These are phyloP conservation scores for Axinella damicornis DNA, from an alignment of 37 sponge, comb jelly and placozoan genomes.

Conservation along the genomic window DNA sequence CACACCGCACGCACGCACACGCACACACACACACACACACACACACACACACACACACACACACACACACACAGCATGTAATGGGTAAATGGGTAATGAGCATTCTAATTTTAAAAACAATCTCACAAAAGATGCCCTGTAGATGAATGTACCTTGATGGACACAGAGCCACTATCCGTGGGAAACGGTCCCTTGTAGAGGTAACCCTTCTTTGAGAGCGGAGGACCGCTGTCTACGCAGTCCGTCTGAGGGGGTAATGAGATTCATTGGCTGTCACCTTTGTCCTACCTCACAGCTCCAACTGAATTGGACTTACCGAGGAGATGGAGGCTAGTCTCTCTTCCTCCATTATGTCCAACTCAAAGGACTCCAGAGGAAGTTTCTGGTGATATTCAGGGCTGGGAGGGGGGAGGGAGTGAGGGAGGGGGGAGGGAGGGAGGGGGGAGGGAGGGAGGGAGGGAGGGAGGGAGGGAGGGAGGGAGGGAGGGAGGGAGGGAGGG, in stretches of 20 bases:
- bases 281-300: no score
- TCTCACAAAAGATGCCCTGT: no score
- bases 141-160: conserved; percentile 50
- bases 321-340: conserved; percentile 39
- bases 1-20: no score
- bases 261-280: no score
- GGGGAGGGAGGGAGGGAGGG: background rate
- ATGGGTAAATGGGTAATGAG: no score
- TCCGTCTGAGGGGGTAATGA: background rate
- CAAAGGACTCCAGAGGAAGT: conserved; percentile 51
- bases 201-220: conserved; percentile 60
- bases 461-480: background rate
- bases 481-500: background rate
- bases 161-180: conserved; percentile 27
- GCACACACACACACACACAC: no score
- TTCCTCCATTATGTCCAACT: conserved; percentile 56
- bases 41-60: no score
- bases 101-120: no score
- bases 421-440: background rate
- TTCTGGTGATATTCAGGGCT: conserved; percentile 4
- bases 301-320: no score
- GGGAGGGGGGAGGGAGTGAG: background rate
- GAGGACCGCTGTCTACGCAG: conserved; percentile 2
- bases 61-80: no score
- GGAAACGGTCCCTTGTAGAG: conserved; percentile 75